Conservation (phyloP, 2,797 vertebrate species). For the Antennarius maculatus region DNA sequence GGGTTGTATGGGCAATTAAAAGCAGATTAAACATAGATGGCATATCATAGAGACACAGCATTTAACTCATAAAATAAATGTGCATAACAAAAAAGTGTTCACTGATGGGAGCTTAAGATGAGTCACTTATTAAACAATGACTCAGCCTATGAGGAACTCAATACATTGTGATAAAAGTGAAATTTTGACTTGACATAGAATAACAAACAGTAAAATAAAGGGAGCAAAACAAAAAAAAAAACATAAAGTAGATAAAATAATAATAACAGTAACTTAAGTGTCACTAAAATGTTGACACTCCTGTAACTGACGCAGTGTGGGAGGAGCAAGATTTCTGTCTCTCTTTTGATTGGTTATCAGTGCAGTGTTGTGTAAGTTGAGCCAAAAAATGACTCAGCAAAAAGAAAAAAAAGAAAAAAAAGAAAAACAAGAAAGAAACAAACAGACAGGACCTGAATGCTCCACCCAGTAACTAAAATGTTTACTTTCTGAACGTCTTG, state of each 20-base stretch:
- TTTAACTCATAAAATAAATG: neutral
- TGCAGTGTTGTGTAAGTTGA: slow-evolving; percentile 3
- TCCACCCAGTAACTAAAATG: too few species aligned
- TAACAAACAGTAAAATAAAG: neutral
- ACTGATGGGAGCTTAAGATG: neutral
- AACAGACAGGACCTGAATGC: too few species aligned
- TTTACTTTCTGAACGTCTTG: neutral
- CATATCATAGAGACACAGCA: neutral
- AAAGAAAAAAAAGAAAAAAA: slow-evolving; percentile 6
- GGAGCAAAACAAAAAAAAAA: neutral
- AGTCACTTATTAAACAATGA: neutral
- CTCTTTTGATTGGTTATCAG: slow-evolving; percentile 32
- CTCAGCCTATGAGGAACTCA: neutral
- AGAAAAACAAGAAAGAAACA: too few species aligned
- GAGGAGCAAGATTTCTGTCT: slow-evolving; percentile 13
- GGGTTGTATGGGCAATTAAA: neutral
- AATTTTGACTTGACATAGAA: neutral
- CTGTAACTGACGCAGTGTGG: slow-evolving; percentile 16
- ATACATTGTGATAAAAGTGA: neutral
- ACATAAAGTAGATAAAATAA: neutral
- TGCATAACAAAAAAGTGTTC: neutral
- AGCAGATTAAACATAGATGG: slow-evolving; percentile 5
- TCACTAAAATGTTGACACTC: neutral
- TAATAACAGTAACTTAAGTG: slow-evolving; percentile 13
- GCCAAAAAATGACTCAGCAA: slow-evolving; percentile 68